Base-by-base conservation (phyloP, 1,140 invertebrate species). In the Parasteatoda tepidariorum region DNA sequence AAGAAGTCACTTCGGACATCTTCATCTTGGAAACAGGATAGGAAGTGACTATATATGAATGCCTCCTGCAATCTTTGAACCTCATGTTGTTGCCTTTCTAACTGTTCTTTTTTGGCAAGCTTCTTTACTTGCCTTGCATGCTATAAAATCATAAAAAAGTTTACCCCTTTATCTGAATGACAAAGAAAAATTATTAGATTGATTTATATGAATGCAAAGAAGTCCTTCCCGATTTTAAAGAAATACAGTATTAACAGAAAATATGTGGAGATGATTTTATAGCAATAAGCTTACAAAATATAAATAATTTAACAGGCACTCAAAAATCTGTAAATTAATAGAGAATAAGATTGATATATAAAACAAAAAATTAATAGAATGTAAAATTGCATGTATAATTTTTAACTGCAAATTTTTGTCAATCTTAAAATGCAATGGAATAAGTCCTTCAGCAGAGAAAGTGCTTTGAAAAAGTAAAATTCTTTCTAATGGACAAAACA, bases 51-150 rank as follows among this genome's bases (percentile, higher is more conserved):
- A 22, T 89, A 86, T 66, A 90, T 86, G 11, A 92, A 87, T 18
- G 92, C 87, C 84, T 92, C 90, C 79, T 90, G 89, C 59, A 93
- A 90, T 86, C 93, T 92, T 64, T 91, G 90, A 64, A 93, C 89
- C 86, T 94, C 93, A 13, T 91, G 90, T 84, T 92, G 91, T 86
- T 91, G 90, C 85, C 91, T 90, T 81, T 94, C 93, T 4, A 90
- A 85, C 34, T 92, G 92, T 86, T 95, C 94, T 59, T 89, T 88
- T 90, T 95, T 96, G 66, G 93, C 92, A 30, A 94, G 94, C 88
- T 96, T 96, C 87, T 97, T 97, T 67, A 93, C 92, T 86, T 93
- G 92, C 87, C 96, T 96, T 84, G 94, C 94, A 62, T 92, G 91
- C 84, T 84, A 34, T 59, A 59, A n/a, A 22, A 59, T 59, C 6